Evolutionary conservation across 2,113 vertebrate species (phyloP), one percentile per base, ranked within the genome.

Genomic region (Sturnira hondurensis): DNA sequence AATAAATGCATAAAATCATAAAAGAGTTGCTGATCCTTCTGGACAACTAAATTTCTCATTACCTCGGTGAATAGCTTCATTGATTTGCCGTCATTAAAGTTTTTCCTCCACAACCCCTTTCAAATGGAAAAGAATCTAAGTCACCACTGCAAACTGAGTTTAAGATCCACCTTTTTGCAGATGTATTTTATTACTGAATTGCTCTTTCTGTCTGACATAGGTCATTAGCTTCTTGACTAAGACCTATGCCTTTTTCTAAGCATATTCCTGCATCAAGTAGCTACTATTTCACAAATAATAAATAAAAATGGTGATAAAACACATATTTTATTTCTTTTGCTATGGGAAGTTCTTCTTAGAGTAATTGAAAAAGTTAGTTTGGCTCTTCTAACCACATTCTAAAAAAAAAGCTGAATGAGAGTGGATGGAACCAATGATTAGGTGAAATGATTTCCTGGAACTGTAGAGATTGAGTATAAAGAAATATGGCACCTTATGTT

Each of bases 211-310:
- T 92, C 68, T 97, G 82, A 86, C 38, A 81, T 56, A 94, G 82
- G 33, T 97, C 93, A 96, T 97, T 97, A 95, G 54, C 45, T 96
- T 94, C 85, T 84, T 96, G 90, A 93, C 71, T 89, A 80, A 96
- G 91, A 96, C 91, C 47, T 94, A 93, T 85, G 33, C 2, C 47
- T 61, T 89, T 97, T 93, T 77, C 22, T 76, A 86, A 91, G 80
- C 82, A 84, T 95, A 43, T 61, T 26, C 10, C 47, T 93, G 24
- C 17, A 90, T 43, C 80, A 76, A 90, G 65, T 85, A 96, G 33
- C 54, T 87, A 13, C 36, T 95, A 41, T 87, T 97, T 90, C 50
- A 95, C 85, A 96, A 95, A 91, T 86, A 97, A 95, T 84, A 91
- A 92, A 89, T 96, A 68, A 80, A 97, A 95, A 52, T 94, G n/a